Percentiles rank a stretch among this genome's conserved stretches.
phyloP scores from a whole-genome alignment of 2,797 vertebrate species.

The Gambelia wislizenii region DNA sequence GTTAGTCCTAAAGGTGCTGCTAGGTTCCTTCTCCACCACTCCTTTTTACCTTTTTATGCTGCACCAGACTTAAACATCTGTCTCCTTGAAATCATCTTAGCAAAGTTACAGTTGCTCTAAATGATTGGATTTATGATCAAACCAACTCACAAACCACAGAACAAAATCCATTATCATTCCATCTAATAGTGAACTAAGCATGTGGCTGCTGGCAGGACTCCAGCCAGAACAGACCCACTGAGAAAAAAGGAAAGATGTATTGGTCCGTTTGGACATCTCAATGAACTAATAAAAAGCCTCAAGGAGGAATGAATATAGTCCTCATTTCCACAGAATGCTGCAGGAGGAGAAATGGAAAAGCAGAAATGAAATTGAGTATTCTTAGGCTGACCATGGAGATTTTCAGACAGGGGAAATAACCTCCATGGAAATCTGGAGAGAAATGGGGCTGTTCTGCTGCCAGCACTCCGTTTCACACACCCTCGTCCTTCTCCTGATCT shows the following conservation, averaged over 20 bases:
- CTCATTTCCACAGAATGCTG: not conserved
- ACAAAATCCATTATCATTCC: not conserved
- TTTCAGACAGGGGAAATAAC: too few relatives aligned
- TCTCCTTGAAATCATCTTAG: too few relatives aligned
- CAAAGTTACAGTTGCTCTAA: not conserved
- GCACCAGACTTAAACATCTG: too few relatives aligned
- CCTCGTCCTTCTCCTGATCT: too few relatives aligned
- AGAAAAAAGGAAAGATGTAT: not conserved
- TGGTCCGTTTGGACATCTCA: not conserved
- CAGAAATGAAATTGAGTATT: not conserved
- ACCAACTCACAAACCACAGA: not conserved
- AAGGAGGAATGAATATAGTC: not conserved
- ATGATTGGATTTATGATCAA: not conserved
- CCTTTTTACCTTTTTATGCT: too few relatives aligned
- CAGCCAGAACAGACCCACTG: not conserved
- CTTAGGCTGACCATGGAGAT: too few relatives aligned
- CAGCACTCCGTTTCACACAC: too few relatives aligned
- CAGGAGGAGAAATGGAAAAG: not conserved
- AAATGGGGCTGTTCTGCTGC: too few relatives aligned
- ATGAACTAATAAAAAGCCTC: not conserved
- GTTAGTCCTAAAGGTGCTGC: too few relatives aligned
- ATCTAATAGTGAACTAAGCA: not conserved
- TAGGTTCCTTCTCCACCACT: too few relatives aligned
- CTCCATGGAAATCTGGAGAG: too few relatives aligned
- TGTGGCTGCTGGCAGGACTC: too few relatives aligned